phyloP scores from a whole-genome alignment of 2,797 vertebrate species.

The Pangasius larnaudii region DNA sequence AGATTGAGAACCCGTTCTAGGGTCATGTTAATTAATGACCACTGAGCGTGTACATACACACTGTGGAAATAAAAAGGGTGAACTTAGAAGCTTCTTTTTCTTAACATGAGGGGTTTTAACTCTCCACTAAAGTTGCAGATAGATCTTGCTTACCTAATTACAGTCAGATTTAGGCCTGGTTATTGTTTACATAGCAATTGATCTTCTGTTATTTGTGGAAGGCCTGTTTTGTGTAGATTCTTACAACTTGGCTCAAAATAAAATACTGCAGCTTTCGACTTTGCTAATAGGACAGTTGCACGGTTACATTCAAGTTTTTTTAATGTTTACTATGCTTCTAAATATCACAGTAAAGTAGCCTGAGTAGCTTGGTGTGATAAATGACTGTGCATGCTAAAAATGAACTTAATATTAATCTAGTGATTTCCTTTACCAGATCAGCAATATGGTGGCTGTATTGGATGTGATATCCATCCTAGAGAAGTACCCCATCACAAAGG shows the following conservation, averaged over 20 bases:
- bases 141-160: background rate
- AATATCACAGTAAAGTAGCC: background rate
- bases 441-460: constrained; percentile 93
- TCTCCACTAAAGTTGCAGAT: background rate
- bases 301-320: background rate
- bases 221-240: background rate
- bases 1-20: background rate
- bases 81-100: background rate
- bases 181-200: background rate
- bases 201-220: background rate
- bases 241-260: background rate
- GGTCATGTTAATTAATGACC: background rate
- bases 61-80: background rate
- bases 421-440: constrained; percentile 81
- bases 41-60: background rate
- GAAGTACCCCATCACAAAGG: constrained; percentile 97
- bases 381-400: background rate
- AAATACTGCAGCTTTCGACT: background rate
- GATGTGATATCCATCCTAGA: constrained; percentile 97
- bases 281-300: background rate
- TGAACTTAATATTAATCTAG: background rate
- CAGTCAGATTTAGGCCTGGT: background rate
- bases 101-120: background rate
- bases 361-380: background rate
- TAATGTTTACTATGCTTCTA: background rate